These are phyloP conservation scores for Meteorus sp. DNA, from an alignment of 1,140 invertebrate genomes.

Conservation along the genomic window DNA sequence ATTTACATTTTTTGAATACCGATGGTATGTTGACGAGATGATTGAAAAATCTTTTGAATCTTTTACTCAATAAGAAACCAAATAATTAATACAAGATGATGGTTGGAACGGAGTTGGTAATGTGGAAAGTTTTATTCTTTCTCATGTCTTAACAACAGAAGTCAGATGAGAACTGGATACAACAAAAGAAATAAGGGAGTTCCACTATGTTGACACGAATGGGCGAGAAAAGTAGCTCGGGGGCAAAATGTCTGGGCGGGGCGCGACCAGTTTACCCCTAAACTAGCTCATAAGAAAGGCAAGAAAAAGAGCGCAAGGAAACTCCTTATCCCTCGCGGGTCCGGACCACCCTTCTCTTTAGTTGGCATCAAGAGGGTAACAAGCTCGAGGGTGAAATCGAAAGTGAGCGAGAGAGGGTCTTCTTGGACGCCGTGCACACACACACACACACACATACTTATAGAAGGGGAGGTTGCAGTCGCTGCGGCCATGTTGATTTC, in stretches of 20 bases:
- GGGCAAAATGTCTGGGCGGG: constrained; percentile 37
- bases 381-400: constrained; percentile 47
- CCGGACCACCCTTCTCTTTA: constrained; percentile 37
- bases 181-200: constrained; percentile 1
- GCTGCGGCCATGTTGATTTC: constrained; percentile 51
- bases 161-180: no score
- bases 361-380: constrained; percentile 43
- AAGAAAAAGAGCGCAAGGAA: no score
- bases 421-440: no score
- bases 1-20: neutral
- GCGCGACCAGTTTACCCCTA: constrained; percentile 42
- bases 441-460: neutral
- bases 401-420: constrained; percentile 38
- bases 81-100: neutral
- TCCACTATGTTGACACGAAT: constrained; percentile 9
- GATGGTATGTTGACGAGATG: neutral
- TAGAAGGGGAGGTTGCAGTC: constrained; percentile 3
- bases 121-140: constrained; percentile 19
- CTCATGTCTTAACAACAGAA: no score
- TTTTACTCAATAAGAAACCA: constrained; percentile 1
- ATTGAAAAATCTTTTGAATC: constrained; percentile 4
- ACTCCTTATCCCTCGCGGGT: constrained; percentile 24
- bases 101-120: constrained; percentile 14
- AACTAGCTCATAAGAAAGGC: constrained; percentile 44
- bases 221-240: constrained; percentile 28